Conservation (phyloP, 2,797 vertebrate genomes). For the Meriones psammophilus region DNA sequence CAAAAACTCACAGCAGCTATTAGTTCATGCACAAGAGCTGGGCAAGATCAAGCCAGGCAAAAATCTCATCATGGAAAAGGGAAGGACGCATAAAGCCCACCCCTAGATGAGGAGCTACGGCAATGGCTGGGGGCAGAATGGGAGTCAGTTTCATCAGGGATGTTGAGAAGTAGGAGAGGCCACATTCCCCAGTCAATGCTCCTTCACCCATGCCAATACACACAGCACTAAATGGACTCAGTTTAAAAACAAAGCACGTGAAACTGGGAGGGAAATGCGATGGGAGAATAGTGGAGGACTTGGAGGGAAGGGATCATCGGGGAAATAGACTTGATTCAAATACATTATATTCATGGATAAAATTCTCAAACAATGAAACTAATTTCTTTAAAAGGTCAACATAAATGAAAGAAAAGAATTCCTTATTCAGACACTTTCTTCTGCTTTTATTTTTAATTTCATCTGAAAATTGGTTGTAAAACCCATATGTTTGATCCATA, state of each 20-base stretch:
- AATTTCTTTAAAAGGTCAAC: background rate
- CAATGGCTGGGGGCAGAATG: background rate
- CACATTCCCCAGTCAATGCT: background rate
- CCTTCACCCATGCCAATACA: background rate
- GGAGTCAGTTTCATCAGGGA: background rate
- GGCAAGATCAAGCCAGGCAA: background rate
- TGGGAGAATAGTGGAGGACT: background rate
- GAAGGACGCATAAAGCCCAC: background rate
- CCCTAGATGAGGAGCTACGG: background rate
- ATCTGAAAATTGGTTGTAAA: background rate
- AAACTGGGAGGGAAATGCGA: background rate
- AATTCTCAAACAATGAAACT: background rate
- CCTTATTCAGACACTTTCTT: background rate
- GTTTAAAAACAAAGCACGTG: background rate
- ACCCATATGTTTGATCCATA: background rate
- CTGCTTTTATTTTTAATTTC: slow-evolving; percentile 21
- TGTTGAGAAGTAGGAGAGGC: background rate
- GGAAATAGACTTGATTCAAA: background rate
- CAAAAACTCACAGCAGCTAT: background rate
- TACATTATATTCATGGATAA: background rate
- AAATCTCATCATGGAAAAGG: background rate
- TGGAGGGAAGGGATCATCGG: background rate
- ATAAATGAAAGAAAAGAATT: background rate
- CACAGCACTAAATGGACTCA: background rate
- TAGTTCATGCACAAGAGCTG: background rate